These are phyloP conservation scores for Rhincodon typus DNA, from an alignment of 2,797 vertebrate genomes.

Conservation along the genomic window DNA sequence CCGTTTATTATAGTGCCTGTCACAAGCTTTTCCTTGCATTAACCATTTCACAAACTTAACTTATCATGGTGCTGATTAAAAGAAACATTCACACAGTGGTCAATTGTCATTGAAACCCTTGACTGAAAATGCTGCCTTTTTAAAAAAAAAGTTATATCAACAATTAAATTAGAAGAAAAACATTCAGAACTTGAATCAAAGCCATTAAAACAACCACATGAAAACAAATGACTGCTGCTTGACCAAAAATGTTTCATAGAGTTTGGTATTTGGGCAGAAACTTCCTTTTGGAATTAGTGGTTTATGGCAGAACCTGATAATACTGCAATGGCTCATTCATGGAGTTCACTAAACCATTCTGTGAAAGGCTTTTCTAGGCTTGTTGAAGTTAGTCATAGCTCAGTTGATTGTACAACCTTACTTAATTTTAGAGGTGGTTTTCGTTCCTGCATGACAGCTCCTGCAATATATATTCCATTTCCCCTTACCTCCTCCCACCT, in stretches of 20 bases:
- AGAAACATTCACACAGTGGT: constrained; percentile 32
- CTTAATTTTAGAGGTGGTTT: neutral
- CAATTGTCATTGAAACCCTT: neutral
- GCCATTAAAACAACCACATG: constrained; percentile 18
- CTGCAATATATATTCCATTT: neutral
- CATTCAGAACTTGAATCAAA: constrained; percentile 27
- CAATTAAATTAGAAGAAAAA: constrained; percentile 31
- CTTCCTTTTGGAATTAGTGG: constrained; percentile 23
- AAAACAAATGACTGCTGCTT: constrained; percentile 31
- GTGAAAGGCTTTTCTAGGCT: neutral
- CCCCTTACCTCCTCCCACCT: too few species aligned
- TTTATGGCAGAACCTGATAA: neutral
- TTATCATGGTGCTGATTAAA: constrained; percentile 12
- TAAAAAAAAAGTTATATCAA: constrained; percentile 1
- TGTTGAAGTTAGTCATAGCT: neutral
- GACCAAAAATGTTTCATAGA: constrained; percentile 33
- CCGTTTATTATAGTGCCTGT: constrained; percentile 59
- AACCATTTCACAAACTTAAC: neutral
- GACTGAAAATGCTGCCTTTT: neutral
- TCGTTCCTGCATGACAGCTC: neutral
- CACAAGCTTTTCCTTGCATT: constrained; percentile 17
- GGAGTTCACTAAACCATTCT: neutral
- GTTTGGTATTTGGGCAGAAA: constrained; percentile 29
- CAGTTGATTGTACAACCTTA: neutral
- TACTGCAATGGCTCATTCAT: neutral